These are phyloP conservation scores for Amphiduros pacificus DNA, from an alignment of 2,888 invertebrate genomes.

Conservation along the genomic window DNA sequence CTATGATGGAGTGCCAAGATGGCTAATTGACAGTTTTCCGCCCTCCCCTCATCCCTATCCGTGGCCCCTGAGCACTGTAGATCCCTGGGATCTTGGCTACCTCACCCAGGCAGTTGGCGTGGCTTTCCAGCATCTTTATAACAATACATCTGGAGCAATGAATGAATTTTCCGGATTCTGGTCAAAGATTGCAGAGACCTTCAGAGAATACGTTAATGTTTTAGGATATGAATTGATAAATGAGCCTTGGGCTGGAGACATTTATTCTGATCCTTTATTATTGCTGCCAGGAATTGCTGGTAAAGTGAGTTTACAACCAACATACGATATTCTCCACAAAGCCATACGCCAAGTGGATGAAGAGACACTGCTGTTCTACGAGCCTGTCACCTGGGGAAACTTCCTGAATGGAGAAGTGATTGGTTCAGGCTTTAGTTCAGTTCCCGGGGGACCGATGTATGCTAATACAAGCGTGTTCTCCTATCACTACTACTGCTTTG, in stretches of 20 bases:
- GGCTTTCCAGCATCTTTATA: slow-evolving; percentile 31
- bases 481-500: slow-evolving; percentile 47
- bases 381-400: slow-evolving; percentile 47
- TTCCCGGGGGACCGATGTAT: slow-evolving; percentile 37
- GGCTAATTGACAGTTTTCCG: slow-evolving; percentile 38
- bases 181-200: slow-evolving; percentile 22
- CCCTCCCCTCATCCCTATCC: slow-evolving; percentile 34
- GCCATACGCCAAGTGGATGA: slow-evolving; percentile 39
- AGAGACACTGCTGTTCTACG: slow-evolving; percentile 39
- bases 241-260: slow-evolving; percentile 35
- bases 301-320: slow-evolving; percentile 32
- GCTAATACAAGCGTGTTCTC: slow-evolving; percentile 32
- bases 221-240: slow-evolving; percentile 32
- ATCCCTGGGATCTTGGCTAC: slow-evolving; percentile 31
- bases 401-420: slow-evolving; percentile 23
- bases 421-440: slow-evolving; percentile 37
- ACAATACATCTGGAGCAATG: slow-evolving; percentile 21
- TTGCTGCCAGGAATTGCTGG: slow-evolving; percentile 43
- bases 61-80: slow-evolving; percentile 32
- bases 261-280: slow-evolving; percentile 33
- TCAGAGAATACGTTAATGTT: slow-evolving; percentile 19
- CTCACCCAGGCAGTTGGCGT: slow-evolving; percentile 33
- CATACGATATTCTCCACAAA: slow-evolving; percentile 33
- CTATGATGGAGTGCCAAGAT: slow-evolving; percentile 39
- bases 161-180: slow-evolving; percentile 28